Conservation (phyloP, 1,140 invertebrate species). For the Latrodectus geometricus region DNA sequence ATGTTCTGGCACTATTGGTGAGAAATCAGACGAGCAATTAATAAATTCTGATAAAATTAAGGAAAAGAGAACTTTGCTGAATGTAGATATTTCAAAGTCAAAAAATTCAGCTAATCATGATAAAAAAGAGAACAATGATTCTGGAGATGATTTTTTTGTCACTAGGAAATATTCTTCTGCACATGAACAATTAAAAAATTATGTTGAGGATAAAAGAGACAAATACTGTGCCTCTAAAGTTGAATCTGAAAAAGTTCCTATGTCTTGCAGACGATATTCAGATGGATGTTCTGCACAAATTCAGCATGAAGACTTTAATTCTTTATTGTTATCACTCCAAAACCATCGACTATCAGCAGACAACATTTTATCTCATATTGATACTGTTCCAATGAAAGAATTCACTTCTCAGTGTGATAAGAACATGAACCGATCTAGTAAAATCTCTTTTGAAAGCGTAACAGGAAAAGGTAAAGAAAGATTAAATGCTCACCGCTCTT, state of each 20-base stretch:
- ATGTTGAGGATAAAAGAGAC: constrained; percentile 9
- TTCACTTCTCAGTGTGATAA: background rate
- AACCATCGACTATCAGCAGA: constrained; percentile 19
- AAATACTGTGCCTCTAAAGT: constrained; percentile 7
- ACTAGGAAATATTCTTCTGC: constrained; percentile 29
- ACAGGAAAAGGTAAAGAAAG: background rate
- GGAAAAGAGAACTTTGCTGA: background rate
- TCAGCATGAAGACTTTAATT: background rate
- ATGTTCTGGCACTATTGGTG: background rate
- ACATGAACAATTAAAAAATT: constrained; percentile 31
- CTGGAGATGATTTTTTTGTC: constrained; percentile 49
- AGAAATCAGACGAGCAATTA: background rate
- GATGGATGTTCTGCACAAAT: constrained; percentile 20
- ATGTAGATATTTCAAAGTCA: background rate
- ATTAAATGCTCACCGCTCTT: constrained; percentile 69
- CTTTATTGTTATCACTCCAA: constrained; percentile 15
- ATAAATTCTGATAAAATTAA: background rate
- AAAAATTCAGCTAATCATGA: background rate
- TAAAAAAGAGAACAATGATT: constrained; percentile 2
- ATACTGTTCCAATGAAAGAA: background rate
- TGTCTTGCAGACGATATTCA: constrained; percentile 33
- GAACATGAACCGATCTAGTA: background rate
- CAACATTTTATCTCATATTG: constrained; percentile 4
- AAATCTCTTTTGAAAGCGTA: background rate
- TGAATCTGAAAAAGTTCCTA: background rate